phyloP scores from a whole-genome alignment of 2,113 vertebrate species.

The Cacatua alba region DNA sequence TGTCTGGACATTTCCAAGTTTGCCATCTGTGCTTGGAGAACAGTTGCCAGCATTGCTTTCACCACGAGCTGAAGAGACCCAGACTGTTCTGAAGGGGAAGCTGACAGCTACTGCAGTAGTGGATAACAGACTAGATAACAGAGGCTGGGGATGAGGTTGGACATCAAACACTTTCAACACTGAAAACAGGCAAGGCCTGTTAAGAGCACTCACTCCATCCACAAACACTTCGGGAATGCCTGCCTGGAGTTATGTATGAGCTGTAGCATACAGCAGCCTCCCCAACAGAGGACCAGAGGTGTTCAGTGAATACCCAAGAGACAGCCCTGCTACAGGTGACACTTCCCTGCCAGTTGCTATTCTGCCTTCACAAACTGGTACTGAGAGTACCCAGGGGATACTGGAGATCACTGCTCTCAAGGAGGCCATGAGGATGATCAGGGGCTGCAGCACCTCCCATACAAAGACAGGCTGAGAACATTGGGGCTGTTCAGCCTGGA shows the following conservation, averaged over 20 bases:
- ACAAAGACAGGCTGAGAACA: too few relatives aligned
- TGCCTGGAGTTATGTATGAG: accelerated
- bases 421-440: too few relatives aligned
- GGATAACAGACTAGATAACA: not conserved
- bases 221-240: not conserved
- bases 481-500: too few relatives aligned
- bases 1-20: not conserved
- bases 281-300: accelerated
- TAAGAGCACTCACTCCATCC: not conserved
- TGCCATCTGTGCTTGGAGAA: not conserved
- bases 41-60: not conserved
- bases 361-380: not conserved
- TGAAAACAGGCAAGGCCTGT: not conserved
- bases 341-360: not conserved
- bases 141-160: not conserved
- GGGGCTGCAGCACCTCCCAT: too few relatives aligned
- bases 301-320: not conserved
- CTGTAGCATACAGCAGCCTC: not conserved
- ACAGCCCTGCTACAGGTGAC: not conserved
- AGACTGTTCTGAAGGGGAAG: not conserved
- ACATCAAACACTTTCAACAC: accelerated
- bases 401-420: too few relatives aligned
- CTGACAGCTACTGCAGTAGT: not conserved
- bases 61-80: not conserved
- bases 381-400: too few relatives aligned